phyloP scores from a whole-genome alignment of 2,113 vertebrate species.

The Archilochus colubris region DNA sequence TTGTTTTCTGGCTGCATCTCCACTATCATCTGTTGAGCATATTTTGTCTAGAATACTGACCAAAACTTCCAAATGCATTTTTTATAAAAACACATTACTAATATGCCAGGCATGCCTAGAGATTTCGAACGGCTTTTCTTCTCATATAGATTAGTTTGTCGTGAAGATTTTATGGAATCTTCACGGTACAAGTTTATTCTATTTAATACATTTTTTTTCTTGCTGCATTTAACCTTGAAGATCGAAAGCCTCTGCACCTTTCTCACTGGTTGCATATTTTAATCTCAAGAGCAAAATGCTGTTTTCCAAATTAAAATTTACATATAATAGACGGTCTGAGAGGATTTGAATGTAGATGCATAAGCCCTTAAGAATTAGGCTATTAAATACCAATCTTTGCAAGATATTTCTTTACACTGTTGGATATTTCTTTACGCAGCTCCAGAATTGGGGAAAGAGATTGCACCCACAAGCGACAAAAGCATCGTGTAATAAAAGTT shows the following conservation, averaged over 20 bases:
- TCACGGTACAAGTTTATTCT: background rate
- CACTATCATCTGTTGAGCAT: slow-evolving; percentile 84
- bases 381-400: background rate
- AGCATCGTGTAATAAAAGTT: background rate
- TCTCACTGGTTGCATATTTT: background rate
- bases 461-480: background rate
- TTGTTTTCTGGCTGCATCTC: slow-evolving; percentile 82
- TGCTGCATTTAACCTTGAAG: background rate
- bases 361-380: background rate
- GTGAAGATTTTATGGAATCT: background rate
- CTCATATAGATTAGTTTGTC: background rate
- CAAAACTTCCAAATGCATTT: slow-evolving; percentile 59
- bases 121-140: background rate
- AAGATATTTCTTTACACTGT: background rate
- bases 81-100: background rate
- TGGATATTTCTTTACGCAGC: background rate
- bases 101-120: background rate
- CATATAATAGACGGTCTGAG: background rate
- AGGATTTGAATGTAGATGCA: background rate
- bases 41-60: slow-evolving; percentile 75
- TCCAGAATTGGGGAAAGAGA: background rate
- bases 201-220: background rate
- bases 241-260: background rate
- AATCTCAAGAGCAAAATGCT: background rate
- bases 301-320: background rate